Base-by-base conservation (phyloP, 2,888 invertebrate genomes). In the Xestia sexstrigata region DNA sequence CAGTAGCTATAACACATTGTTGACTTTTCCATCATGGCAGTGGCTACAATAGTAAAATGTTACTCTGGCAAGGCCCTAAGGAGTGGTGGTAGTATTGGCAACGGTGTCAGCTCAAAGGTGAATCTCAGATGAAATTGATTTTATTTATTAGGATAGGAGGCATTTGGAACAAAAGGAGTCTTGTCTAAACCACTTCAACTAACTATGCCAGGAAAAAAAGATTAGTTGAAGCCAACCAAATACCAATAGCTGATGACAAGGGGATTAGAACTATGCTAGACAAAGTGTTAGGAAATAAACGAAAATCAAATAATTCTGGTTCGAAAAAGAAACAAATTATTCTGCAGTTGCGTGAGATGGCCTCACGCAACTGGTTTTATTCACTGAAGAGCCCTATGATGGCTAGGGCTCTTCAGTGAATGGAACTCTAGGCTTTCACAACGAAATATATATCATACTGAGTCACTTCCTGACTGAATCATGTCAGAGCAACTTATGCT, bases 381-480 rank as follows among this genome's bases (percentile, higher is more conserved):
- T n/a, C n/a, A n/a, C n/a, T n/a, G n/a, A n/a, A n/a, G n/a, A n/a
- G n/a, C n/a, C n/a, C n/a, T n/a, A n/a, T n/a, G n/a, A n/a, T n/a
- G n/a, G n/a, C n/a, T n/a, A 39, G 13, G n/a, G 13, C 39, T 11
- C 39, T 65, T 3, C n/a, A 42, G 42, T 17, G 17, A 26, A 65
- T 65, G 17, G 42, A 45, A 72, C 17, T 35, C n/a, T 65, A 65
- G 35, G 60, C 60, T 83, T 75, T 63, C 84, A 75, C 49, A 62
- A 58, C 35, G 60, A 35, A 70, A 70, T 47, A 39, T 76, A 35
- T 39, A 49, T 62, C 63, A 55, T 9, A 65, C 26, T 84, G 79
- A 84, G 8, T 84, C 84, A 84, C n/a, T 70, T 74, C 69, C 74
- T 70, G 73, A 55, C 75, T 86, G 84, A 83, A 65, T 84, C 87